Evolutionary conservation across 2,113 vertebrate genomes (phyloP).

Genomic region (Spizaetus ornatus): DNA sequence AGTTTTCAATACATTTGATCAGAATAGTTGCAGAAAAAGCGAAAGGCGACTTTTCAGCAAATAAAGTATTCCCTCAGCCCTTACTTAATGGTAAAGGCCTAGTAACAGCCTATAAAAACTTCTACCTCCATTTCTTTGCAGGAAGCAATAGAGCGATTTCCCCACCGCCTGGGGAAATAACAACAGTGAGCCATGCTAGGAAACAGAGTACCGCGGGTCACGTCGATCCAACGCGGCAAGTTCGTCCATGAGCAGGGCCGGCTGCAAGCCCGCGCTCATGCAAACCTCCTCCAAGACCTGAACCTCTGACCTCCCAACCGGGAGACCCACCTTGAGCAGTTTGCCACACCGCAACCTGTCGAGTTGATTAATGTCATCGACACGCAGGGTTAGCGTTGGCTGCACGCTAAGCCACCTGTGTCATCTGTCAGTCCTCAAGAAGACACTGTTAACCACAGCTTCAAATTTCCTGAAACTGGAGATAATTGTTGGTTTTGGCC

Average conservation of each 20-base stretch:
- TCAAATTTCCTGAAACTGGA: conserved; percentile 46
- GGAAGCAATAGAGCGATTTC: neutral
- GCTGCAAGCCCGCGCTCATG: fast-evolving
- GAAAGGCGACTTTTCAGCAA: neutral
- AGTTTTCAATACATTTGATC: neutral
- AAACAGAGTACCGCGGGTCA: fast-evolving
- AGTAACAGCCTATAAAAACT: neutral
- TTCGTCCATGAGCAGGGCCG: neutral
- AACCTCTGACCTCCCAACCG: neutral
- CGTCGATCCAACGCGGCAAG: fast-evolving
- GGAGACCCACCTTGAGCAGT: neutral
- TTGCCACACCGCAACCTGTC: neutral
- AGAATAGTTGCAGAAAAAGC: neutral
- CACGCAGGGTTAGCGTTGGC: neutral
- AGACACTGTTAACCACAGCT: conserved; percentile 1
- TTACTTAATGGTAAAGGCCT: neutral
- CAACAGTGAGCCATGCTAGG: fast-evolving
- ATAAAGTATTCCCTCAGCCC: neutral
- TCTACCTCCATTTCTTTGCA: neutral
- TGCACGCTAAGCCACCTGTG: neutral
- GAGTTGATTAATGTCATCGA: neutral
- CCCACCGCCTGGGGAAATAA: neutral
- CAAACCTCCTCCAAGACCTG: neutral
- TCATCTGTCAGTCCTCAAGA: neutral
- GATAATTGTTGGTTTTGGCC: conserved; percentile 39